Evolutionary conservation across 2,888 invertebrate species (phyloP).

Genomic region (Lacanobia wlatinum): DNA sequence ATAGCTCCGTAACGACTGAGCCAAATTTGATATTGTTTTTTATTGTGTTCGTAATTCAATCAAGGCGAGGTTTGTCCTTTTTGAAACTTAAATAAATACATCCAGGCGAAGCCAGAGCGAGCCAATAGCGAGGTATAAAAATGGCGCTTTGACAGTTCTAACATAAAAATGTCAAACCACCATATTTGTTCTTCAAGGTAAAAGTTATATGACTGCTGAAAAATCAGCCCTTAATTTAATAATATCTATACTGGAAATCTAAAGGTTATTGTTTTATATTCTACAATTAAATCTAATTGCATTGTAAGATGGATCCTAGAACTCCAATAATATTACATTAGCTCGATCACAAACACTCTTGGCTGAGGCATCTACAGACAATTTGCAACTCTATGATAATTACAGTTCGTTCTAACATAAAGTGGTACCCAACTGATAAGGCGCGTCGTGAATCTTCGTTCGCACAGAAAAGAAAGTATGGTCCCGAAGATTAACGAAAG

Average conservation of each 20-base stretch:
- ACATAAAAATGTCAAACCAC: background rate
- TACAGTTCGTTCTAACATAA: background rate
- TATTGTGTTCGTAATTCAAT: too few species aligned
- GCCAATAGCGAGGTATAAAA: too few species aligned
- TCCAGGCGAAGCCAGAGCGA: too few species aligned
- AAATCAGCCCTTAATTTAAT: background rate
- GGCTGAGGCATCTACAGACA: background rate
- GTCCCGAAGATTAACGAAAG: too few species aligned
- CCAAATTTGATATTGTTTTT: too few species aligned
- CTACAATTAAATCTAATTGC: constrained; percentile 43
- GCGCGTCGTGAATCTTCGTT: too few species aligned
- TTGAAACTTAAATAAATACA: too few species aligned
- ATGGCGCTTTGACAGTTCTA: too few species aligned
- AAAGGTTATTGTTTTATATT: background rate
- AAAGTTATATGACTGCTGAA: background rate
- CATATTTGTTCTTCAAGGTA: background rate
- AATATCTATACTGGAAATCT: constrained; percentile 4
- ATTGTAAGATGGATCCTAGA: constrained; percentile 20
- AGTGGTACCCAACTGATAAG: too few species aligned
- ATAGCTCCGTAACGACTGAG: too few species aligned
- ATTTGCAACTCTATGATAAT: background rate
- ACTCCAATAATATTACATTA: constrained; percentile 4
- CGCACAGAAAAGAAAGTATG: too few species aligned
- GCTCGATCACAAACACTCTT: constrained; percentile 3
- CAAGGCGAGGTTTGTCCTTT: too few species aligned